A percentile compares a stretch with the other conserved stretches of the same genome.
These are phyloP conservation scores for Mus caroli DNA, from an alignment of 2,797 vertebrate species.

Conservation along the genomic window DNA sequence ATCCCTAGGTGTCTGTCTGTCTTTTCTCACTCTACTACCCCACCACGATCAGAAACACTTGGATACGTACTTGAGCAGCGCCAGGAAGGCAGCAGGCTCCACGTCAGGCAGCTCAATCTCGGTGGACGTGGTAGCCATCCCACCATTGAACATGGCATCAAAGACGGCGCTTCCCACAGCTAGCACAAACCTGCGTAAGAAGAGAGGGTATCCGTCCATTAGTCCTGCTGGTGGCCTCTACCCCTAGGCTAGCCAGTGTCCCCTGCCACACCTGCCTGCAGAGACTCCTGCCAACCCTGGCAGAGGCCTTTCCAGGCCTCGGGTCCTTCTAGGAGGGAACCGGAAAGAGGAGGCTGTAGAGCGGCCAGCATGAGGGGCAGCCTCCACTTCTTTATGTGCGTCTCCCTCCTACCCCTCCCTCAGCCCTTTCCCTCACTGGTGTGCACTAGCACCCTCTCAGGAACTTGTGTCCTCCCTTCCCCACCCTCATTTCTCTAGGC, in stretches of 20 bases:
- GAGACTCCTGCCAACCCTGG: not conserved
- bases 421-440: not conserved
- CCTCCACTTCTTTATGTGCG: accelerated
- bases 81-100: conserved; percentile 97
- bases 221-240: not conserved
- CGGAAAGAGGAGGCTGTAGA: not conserved
- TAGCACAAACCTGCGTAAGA: conserved; percentile 94
- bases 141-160: conserved; percentile 99
- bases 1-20: not conserved
- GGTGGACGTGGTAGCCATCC: conserved; percentile 98
- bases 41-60: accelerated
- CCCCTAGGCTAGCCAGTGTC: too few species aligned
- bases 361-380: not conserved
- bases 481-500: not conserved
- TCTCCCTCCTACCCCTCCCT: not conserved
- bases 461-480: too few species aligned
- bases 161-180: conserved; percentile 98
- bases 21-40: not conserved
- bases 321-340: not conserved
- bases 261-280: not conserved
- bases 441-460: not conserved
- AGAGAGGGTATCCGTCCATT: accelerated
- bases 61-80: conserved; percentile 95
- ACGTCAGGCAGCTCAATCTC: conserved; percentile 99
- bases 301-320: not conserved